Evolutionary conservation across 2,888 invertebrate genomes (phyloP).

Genomic region (Dasysyrphus tricinctus): DNA sequence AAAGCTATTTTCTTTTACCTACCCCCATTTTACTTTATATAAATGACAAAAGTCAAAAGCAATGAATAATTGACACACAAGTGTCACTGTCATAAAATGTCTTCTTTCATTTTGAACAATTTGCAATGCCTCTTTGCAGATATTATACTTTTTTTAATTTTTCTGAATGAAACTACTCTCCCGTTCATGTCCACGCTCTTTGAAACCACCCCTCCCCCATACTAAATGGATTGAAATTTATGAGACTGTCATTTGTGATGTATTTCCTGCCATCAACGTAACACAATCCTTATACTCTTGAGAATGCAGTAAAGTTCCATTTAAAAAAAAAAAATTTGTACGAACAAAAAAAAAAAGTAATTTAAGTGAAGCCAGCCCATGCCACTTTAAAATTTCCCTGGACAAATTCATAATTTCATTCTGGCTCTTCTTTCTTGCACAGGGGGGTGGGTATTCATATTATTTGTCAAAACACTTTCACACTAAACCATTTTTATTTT

Average conservation of each 20-base stretch:
- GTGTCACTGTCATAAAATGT: conserved; percentile 60
- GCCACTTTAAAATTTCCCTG: conserved; percentile 72
- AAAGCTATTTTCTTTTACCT: background rate
- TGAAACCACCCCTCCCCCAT: too few relatives aligned
- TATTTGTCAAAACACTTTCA: conserved; percentile 73
- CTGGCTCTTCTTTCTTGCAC: conserved; percentile 1
- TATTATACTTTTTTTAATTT: conserved; percentile 32
- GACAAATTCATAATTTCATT: conserved; percentile 67
- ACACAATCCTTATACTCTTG: conserved; percentile 53
- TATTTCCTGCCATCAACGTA: conserved; percentile 64
- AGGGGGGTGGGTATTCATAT: background rate
- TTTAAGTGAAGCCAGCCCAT: conserved; percentile 43
- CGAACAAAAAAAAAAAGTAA: conserved; percentile 10
- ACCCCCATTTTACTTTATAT: background rate
- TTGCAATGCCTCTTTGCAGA: conserved; percentile 23
- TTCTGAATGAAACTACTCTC: conserved; percentile 47
- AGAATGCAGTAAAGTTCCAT: conserved; percentile 42
- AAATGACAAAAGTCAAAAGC: conserved; percentile 58
- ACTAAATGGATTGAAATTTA: conserved; percentile 71
- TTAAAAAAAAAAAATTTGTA: background rate
- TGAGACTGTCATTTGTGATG: conserved; percentile 71
- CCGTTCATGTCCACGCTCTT: background rate
- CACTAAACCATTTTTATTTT: conserved; percentile 53
- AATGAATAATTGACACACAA: conserved; percentile 73
- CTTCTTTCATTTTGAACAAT: conserved; percentile 42